Evolutionary conservation across 2,113 vertebrate genomes (phyloP).

Genomic region (Peucedramus taeniatus): DNA sequence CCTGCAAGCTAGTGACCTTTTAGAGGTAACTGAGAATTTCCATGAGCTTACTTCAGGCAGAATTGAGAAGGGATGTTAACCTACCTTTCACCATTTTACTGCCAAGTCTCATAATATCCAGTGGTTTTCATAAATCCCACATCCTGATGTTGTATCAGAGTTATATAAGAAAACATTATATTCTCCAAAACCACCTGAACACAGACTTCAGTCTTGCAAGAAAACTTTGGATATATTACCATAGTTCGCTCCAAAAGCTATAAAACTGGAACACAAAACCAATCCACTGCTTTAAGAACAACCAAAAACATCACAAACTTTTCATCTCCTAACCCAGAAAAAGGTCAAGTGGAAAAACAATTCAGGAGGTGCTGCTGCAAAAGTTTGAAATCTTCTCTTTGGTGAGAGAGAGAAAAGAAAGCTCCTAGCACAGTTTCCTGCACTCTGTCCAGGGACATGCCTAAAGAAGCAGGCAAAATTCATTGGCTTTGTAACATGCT

Average conservation of each 20-base stretch:
- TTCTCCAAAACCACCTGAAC: not conserved
- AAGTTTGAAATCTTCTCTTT: not conserved
- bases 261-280: not conserved
- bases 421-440: not conserved
- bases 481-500: rapidly evolving
- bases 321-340: not conserved
- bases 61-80: not conserved
- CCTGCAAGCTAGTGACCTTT: not conserved
- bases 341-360: not conserved
- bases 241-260: not conserved
- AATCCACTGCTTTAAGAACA: not conserved
- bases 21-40: not conserved
- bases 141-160: not conserved
- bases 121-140: not conserved
- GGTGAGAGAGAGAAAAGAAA: not conserved
- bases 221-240: not conserved
- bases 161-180: not conserved
- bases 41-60: not conserved
- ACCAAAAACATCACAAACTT: not conserved
- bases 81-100: not conserved
- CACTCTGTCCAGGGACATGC: not conserved
- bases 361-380: not conserved
- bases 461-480: rapidly evolving
- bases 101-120: not conserved
- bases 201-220: not conserved